Base-by-base conservation (phyloP, 2,113 vertebrate species). In the Romanogobio albipinnatus region DNA sequence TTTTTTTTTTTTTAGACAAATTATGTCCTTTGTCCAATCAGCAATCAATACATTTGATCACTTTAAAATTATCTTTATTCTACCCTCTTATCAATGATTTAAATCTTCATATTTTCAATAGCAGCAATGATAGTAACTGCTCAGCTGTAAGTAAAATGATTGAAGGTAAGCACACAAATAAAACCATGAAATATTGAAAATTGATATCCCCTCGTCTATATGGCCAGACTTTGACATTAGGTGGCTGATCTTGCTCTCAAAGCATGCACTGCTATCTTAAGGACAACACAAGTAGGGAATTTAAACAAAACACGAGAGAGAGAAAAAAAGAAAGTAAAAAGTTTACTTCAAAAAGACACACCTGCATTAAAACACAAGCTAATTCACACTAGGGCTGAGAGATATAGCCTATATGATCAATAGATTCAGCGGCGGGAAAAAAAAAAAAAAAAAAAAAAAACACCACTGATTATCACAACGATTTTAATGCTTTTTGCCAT, bases 151-250 rank as follows among this genome's bases (percentile, higher is more conserved):
- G 56, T 82, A 71, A 45, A 82, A 49, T 22, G 26, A 77, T 53
- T 75, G 45, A 79, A 45, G 51, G 51, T 79, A 80, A 85, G 68
- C 85, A 88, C 58, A 86, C 53, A 64, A 45, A 76, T 49, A 84
- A 77, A 83, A 74, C 3, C 45, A 71, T 53, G 6, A 56, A 64
- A 45, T 76, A 36, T 82, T 66, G 9, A 74, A 83, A 61, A 59
- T 14, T 89, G 76, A 92, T 88, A 93, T 91, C 86, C 79, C 79
- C 80, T 84, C 81, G 51, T 84, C 89, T 87, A 88, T 66, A 82
- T 24, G 78, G 26, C 64, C 66, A 66, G 78, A 33, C 61, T 61
- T 9, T 17, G 59, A 64, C 77, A 15, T 11, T 22, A 76, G 13
- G 43, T 22, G 26, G 26, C 61, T 81, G 78, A 36, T 81, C 78